These are phyloP conservation scores for Cantharis nigra DNA, from an alignment of 2,888 invertebrate species.

Conservation along the genomic window DNA sequence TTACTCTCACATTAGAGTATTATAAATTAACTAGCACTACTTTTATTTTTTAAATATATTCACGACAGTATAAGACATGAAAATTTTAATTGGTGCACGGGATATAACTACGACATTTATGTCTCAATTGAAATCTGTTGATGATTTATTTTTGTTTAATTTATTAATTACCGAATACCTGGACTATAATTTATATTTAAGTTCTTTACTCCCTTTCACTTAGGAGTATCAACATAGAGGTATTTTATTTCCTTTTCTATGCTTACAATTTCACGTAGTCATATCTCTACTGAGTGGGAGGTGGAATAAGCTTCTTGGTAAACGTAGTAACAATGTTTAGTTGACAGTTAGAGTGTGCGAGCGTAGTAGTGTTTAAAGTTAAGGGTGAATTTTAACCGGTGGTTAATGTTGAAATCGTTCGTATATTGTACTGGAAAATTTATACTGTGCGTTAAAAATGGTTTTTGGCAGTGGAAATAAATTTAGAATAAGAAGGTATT, in stretches of 20 bases:
- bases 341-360: constrained; percentile 44
- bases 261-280: not conserved
- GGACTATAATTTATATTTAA: not conserved
- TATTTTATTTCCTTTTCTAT: constrained; percentile 19
- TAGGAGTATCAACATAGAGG: constrained; percentile 39
- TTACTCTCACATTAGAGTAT: not conserved
- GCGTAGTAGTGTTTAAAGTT: constrained; percentile 29
- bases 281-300: constrained; percentile 39
- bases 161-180: not conserved
- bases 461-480: constrained; percentile 58
- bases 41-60: not conserved
- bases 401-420: not conserved
- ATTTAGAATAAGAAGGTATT: constrained; percentile 61
- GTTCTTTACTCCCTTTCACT: constrained; percentile 45
- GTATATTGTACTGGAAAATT: not conserved
- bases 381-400: not conserved
- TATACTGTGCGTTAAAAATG: constrained; percentile 39
- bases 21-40: not conserved
- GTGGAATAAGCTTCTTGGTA: constrained; percentile 37
- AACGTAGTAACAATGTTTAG: constrained; percentile 35
- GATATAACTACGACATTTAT: not conserved
- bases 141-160: not conserved
- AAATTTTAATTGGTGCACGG: not conserved
- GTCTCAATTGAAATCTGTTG: not conserved
- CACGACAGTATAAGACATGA: not conserved